phyloP scores from a whole-genome alignment of 2,888 invertebrate genomes.

The Diabrotica balteata region DNA sequence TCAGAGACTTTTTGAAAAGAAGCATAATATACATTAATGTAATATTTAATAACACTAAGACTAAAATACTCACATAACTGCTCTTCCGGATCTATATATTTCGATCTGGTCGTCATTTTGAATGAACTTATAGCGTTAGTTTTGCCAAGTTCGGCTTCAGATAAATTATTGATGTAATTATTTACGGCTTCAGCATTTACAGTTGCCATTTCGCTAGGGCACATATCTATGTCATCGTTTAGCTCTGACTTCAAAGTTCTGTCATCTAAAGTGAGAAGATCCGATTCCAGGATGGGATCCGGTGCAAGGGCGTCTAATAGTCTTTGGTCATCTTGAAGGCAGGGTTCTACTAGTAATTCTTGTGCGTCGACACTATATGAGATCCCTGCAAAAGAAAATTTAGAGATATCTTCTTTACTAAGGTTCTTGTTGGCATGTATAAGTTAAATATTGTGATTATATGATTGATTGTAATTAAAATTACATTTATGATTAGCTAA shows the following conservation, averaged over 20 bases:
- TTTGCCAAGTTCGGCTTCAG: conserved; percentile 34
- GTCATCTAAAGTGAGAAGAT: conserved; percentile 55
- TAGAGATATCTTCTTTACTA: too few relatives aligned
- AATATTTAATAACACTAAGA: background rate
- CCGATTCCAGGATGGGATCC: conserved; percentile 51
- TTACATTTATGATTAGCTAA: too few relatives aligned
- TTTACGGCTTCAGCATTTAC: conserved; percentile 42
- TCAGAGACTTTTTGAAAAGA: too few relatives aligned
- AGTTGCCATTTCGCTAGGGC: conserved; percentile 40
- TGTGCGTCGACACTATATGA: conserved; percentile 52
- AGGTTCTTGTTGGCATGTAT: too few relatives aligned
- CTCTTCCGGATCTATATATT: conserved; percentile 46
- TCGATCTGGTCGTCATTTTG: conserved; percentile 41
- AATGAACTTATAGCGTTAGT: conserved; percentile 27
- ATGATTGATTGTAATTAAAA: too few relatives aligned
- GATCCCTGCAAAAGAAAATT: conserved; percentile 39
- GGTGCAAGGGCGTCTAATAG: conserved; percentile 52
- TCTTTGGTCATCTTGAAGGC: conserved; percentile 55
- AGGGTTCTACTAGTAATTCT: conserved; percentile 54
- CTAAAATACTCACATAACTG: conserved; percentile 48
- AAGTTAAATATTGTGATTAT: too few relatives aligned
- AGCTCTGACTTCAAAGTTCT: conserved; percentile 54
- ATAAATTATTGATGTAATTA: conserved; percentile 44
- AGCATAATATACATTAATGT: too few relatives aligned
- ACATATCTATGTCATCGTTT: conserved; percentile 47